These are phyloP conservation scores for Drosophila mojavensis DNA, from an alignment of 1,140 invertebrate genomes.

Conservation along the genomic window DNA sequence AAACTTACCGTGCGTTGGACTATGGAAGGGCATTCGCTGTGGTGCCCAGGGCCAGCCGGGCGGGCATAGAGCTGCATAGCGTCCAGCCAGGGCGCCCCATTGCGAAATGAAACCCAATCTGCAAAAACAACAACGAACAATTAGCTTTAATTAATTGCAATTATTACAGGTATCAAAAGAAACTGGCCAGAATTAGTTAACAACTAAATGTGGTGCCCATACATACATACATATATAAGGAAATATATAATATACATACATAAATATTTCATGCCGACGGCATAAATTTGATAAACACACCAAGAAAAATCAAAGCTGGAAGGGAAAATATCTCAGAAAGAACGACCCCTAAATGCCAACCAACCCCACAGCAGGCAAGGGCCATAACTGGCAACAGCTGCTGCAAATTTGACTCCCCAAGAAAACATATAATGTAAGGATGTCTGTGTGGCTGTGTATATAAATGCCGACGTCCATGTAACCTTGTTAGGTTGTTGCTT, in stretches of 20 bases:
- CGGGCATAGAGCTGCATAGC: constrained; percentile 87
- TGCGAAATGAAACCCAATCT: constrained; percentile 93
- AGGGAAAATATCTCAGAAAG: constrained; percentile 21
- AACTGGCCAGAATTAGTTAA: no score
- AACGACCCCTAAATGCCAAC: constrained; percentile 59
- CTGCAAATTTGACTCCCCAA: constrained; percentile 56
- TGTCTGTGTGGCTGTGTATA: constrained; percentile 23
- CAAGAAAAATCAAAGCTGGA: constrained; percentile 17
- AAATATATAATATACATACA: not conserved
- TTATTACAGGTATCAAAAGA: no score
- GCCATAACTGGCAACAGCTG: constrained; percentile 74
- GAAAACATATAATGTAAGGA: constrained; percentile 9
- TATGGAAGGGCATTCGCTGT: constrained; percentile 83
- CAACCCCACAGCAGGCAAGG: constrained; percentile 53
- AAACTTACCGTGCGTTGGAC: constrained; percentile 84
- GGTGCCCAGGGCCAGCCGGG: constrained; percentile 86
- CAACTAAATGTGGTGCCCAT: no score
- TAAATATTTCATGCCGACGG: constrained; percentile 40
- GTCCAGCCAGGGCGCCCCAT: constrained; percentile 89
- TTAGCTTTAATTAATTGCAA: constrained; percentile 24
- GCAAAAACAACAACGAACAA: constrained; percentile 73
- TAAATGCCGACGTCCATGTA: constrained; percentile 39
- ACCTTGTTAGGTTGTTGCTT: constrained; percentile 75
- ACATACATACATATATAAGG: no score
- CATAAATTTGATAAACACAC: constrained; percentile 45